Conservation (phyloP, 2,113 vertebrate genomes). For the Hippocampus abdominalis region DNA sequence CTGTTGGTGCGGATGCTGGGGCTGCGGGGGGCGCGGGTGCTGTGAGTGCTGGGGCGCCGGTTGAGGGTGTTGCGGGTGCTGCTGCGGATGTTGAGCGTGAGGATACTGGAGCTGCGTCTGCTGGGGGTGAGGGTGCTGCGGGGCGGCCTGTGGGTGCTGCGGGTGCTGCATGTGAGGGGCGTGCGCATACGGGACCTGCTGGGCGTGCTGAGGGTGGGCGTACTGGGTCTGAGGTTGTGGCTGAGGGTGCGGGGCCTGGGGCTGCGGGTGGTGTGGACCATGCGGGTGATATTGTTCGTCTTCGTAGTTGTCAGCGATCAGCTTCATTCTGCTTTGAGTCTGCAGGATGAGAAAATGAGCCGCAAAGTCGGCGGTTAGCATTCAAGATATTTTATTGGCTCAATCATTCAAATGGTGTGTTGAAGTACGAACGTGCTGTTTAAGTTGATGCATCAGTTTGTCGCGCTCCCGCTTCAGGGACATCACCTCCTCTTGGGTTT, state of each 20-base stretch:
- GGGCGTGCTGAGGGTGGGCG: conserved; percentile 66
- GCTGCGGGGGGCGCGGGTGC: conserved; percentile 54
- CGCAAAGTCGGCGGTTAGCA: background rate
- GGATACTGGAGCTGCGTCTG: conserved; percentile 22
- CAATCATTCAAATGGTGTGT: background rate
- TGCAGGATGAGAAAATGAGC: conserved; percentile 51
- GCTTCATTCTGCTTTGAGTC: conserved; percentile 98
- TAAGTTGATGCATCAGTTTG: conserved; percentile 95
- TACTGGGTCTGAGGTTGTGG: conserved; percentile 83
- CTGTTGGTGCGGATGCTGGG: conserved; percentile 57
- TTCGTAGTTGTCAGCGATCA: conserved; percentile 94
- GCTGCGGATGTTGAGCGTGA: conserved; percentile 47
- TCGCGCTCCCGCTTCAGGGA: conserved; percentile 94
- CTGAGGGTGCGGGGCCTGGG: conserved; percentile 83
- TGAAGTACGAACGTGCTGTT: conserved; percentile 85
- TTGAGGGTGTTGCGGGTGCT: conserved; percentile 48
- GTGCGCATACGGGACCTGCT: conserved; percentile 69
- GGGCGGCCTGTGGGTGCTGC: conserved; percentile 36
- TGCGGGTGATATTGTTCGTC: conserved; percentile 92
- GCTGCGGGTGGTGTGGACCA: conserved; percentile 81
- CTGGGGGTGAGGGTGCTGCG: conserved; percentile 25
- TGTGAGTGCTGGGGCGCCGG: conserved; percentile 62
- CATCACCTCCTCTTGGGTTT: conserved; percentile 97
- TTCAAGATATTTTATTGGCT: background rate
- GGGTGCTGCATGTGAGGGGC: conserved; percentile 34